Evolutionary conservation across 2,113 vertebrate species (phyloP).

Genomic region (Ploceus nigricollis): DNA sequence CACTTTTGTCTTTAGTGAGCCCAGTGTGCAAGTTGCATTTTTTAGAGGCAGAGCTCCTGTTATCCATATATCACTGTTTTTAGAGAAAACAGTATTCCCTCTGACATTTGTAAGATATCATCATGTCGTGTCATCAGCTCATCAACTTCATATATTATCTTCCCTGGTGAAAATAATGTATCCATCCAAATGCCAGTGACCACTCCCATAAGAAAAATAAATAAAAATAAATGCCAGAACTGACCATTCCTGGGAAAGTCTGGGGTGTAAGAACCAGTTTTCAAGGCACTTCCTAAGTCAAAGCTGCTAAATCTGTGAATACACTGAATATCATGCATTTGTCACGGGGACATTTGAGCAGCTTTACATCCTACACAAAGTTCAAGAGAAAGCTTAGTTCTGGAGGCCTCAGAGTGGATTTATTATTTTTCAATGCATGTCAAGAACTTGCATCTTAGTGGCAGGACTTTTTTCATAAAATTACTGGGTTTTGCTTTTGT

Average conservation of each 20-base stretch:
- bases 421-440: neutral
- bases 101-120: neutral
- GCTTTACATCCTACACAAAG: neutral
- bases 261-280: neutral
- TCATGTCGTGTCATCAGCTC: neutral
- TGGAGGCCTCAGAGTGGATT: neutral
- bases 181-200: neutral
- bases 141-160: neutral
- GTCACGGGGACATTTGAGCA: neutral
- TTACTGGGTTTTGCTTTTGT: neutral
- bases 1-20: neutral
- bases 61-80: slow-evolving; percentile 1
- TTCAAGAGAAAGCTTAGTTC: neutral
- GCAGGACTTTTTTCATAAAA: neutral
- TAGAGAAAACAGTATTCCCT: neutral
- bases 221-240: neutral
- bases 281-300: neutral
- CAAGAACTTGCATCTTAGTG: neutral
- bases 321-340: neutral
- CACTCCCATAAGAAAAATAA: neutral
- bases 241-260: neutral
- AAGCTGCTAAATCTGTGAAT: neutral
- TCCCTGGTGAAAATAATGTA: neutral
- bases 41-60: neutral
- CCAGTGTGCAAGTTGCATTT: neutral